These are phyloP conservation scores for Lepus timidus DNA, from an alignment of 2,113 vertebrate species.

Conservation along the genomic window DNA sequence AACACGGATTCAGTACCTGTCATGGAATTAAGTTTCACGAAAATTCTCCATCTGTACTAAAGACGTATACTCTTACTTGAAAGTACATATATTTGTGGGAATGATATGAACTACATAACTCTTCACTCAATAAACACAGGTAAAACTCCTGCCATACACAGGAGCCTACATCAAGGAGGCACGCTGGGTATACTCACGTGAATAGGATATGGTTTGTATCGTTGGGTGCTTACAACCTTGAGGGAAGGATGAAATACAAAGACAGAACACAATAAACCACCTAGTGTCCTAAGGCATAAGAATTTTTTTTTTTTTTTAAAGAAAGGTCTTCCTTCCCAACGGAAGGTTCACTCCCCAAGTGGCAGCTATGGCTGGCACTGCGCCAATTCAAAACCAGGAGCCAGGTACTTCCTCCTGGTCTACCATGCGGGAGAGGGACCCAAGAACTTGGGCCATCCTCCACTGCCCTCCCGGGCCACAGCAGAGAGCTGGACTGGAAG, in stretches of 20 bases:
- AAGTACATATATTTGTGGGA: conserved; percentile 1
- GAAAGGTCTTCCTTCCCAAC: too few relatives aligned
- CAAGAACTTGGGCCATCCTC: too few relatives aligned
- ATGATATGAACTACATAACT: background rate
- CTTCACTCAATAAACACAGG: background rate
- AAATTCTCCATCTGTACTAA: background rate
- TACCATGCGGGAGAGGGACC: too few relatives aligned
- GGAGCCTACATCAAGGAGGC: background rate
- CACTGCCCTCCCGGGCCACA: too few relatives aligned
- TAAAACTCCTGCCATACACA: background rate
- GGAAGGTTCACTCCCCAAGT: too few relatives aligned
- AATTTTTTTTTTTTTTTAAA: background rate
- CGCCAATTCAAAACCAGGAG: too few relatives aligned
- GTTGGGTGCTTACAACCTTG: background rate
- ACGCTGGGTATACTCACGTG: background rate
- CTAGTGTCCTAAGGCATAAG: background rate
- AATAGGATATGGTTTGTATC: background rate
- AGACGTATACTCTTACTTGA: background rate
- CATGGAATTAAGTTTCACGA: background rate
- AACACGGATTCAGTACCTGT: background rate
- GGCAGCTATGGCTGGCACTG: too few relatives aligned
- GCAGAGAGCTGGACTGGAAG: too few relatives aligned
- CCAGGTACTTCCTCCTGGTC: too few relatives aligned
- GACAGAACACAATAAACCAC: background rate
- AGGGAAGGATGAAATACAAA: background rate